Base-by-base conservation (phyloP, 2,888 invertebrate genomes). In the Ormyrus rosae region DNA sequence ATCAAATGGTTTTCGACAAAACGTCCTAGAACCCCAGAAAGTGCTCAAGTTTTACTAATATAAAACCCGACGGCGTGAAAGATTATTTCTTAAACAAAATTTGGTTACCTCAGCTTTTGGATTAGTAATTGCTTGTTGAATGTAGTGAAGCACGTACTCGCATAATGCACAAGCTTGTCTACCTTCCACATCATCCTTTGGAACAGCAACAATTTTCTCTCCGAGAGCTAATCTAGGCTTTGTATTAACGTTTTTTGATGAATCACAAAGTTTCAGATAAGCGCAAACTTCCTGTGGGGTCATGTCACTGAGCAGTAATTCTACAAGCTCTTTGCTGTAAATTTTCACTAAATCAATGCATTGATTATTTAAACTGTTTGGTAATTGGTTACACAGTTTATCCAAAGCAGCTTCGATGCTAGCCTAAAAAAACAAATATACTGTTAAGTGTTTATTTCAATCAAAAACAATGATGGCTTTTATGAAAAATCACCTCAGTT, bases 101-200 rank as follows among this genome's bases (percentile, higher is more conserved):
- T 34, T 34, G 48, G 84, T 82, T 90, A 95, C 95, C 92, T 95
- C 96, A 9, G 93, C 95, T 55, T 90, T 90, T 1, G 94, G 94
- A 83, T 94, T 92, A 75, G 95, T 95, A 83, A 96, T 91, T 19
- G 93, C 93, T 71, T 95, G 93, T 88, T 97, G 97, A 65, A 97
- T 86, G 83, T 95, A 96, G 88, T 96, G 96, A 85, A 97, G 90
- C 90, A 96, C 92, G 91, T 96, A 96, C 91, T 97, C 94, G 88
- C 97, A 97, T 89, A 97, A 93, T 50, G 94, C 93, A 90, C 97
- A 97, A 0, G 92, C 89, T 83, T 94, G 88, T 86, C 93, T 91
- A 87, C 89, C 81, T 86, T 91, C 7, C 87, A 71, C 84, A 84
- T 91, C 88, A 91, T 91, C 88, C 84, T 80, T 68, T 7, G 85